phyloP scores from a whole-genome alignment of 2,113 vertebrate genomes.

The Mobula birostris region DNA sequence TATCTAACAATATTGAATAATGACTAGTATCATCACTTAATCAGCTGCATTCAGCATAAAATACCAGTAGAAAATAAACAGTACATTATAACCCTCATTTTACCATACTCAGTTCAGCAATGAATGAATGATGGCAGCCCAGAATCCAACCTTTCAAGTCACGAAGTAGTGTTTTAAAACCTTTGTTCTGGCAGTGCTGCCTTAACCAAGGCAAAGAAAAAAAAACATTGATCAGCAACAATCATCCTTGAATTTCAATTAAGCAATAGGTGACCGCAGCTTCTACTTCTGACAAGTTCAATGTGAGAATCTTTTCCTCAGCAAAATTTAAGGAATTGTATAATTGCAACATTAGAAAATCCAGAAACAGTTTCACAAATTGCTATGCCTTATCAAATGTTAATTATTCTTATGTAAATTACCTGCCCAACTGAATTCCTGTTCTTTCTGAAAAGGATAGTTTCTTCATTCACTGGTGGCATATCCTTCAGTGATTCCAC shows the following conservation, averaged over 20 bases:
- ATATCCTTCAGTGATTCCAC: slow-evolving; percentile 74
- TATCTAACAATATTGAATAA: neutral
- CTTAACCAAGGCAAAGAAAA: neutral
- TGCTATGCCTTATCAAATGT: neutral
- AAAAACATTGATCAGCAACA: neutral
- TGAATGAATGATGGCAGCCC: neutral
- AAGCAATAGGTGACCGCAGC: neutral
- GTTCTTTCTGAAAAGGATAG: slow-evolving; percentile 73
- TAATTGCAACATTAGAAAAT: neutral
- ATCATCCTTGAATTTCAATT: neutral
- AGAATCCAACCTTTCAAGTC: neutral
- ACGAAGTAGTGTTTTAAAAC: neutral
- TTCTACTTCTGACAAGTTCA: neutral
- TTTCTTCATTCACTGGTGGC: slow-evolving; percentile 78
- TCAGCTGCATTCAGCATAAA: neutral
- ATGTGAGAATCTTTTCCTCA: neutral
- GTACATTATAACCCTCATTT: neutral
- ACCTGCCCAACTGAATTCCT: slow-evolving; percentile 75
- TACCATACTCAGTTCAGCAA: neutral
- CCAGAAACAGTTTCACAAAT: neutral
- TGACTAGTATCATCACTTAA: neutral
- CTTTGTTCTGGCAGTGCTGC: neutral
- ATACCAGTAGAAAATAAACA: neutral
- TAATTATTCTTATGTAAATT: slow-evolving; percentile 39
- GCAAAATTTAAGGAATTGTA: neutral